Percentiles rank a stretch among this genome's conserved stretches.
phyloP scores from a whole-genome alignment of 2,113 vertebrate species.

The Herpetotheres cachinnans region DNA sequence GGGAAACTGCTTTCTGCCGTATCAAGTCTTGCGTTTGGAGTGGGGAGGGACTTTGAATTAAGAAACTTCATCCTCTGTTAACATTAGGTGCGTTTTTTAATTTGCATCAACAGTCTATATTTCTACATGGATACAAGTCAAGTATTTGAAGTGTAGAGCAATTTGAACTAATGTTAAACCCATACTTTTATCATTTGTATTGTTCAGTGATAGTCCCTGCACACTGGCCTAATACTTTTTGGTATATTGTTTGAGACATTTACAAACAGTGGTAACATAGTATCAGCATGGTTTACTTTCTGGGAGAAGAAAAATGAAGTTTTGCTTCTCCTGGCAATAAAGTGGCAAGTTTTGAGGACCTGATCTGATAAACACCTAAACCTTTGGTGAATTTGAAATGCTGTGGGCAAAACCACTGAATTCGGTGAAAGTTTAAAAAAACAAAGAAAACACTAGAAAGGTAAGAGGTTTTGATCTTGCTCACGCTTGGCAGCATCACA shows the following conservation, averaged over 20 bases:
- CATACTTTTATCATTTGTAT: neutral
- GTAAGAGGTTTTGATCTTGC: neutral
- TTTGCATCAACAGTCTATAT: accelerated
- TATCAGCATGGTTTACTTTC: neutral
- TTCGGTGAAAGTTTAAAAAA: neutral
- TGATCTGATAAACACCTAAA: neutral
- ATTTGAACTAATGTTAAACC: neutral
- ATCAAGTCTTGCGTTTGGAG: accelerated
- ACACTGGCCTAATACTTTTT: neutral
- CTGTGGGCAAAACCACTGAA: neutral
- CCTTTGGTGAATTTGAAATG: neutral
- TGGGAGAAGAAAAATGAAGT: accelerated
- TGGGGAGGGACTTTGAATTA: accelerated
- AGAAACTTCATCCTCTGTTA: neutral
- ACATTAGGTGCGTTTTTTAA: accelerated
- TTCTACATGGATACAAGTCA: neutral
- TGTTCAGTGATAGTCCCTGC: neutral
- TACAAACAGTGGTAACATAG: neutral
- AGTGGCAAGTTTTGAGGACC: neutral
- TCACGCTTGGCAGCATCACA: neutral
- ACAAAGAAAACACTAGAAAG: neutral
- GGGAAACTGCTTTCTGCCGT: neutral
- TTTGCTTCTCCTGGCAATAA: neutral
- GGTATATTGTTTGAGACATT: neutral
- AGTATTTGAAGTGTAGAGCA: neutral